phyloP scores from a whole-genome alignment of 92 coral and sea anemone genomes.

The Phenganax marumi region DNA sequence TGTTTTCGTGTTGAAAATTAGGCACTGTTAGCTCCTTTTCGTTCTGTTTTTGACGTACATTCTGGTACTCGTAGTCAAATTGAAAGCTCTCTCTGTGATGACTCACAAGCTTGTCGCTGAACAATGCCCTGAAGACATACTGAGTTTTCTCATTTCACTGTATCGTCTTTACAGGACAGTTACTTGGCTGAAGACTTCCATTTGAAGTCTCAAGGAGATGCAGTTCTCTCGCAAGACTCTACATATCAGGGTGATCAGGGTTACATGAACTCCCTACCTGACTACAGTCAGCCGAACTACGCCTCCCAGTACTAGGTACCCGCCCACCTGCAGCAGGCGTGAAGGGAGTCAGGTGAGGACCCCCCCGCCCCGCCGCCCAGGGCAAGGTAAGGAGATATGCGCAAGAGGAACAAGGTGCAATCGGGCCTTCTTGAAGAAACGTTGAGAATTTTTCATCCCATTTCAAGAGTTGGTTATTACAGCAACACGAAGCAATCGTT shows the following conservation, averaged over 20 bases:
- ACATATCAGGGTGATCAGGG: slow-evolving; percentile 99
- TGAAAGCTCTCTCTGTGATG: background rate
- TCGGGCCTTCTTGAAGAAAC: slow-evolving; percentile 8
- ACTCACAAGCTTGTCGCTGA: background rate
- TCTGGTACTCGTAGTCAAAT: background rate
- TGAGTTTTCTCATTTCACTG: background rate
- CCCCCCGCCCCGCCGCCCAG: slow-evolving; percentile 34
- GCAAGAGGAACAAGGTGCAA: background rate
- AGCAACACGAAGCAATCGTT: background rate
- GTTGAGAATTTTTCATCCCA: slow-evolving; percentile 29
- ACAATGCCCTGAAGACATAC: background rate
- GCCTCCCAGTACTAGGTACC: slow-evolving; percentile 91
- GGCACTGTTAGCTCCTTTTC: too few species aligned
- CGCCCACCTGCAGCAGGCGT: slow-evolving; percentile 37
- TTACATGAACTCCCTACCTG: slow-evolving; percentile 97
- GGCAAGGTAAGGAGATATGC: slow-evolving; percentile 21
- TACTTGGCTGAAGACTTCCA: slow-evolving; percentile 98
- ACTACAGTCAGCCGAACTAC: slow-evolving; percentile 99
- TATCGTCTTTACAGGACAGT: slow-evolving; percentile 65
- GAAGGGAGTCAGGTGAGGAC: slow-evolving; percentile 37
- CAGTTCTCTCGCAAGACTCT: slow-evolving; percentile 98
- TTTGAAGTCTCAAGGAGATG: slow-evolving; percentile 98
- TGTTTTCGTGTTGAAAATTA: too few species aligned
- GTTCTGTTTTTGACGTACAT: too few species aligned
- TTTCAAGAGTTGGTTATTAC: slow-evolving; percentile 16